These are phyloP conservation scores for Marasmarcha lunaedactyla DNA, from an alignment of 2,888 invertebrate genomes.

Conservation along the genomic window DNA sequence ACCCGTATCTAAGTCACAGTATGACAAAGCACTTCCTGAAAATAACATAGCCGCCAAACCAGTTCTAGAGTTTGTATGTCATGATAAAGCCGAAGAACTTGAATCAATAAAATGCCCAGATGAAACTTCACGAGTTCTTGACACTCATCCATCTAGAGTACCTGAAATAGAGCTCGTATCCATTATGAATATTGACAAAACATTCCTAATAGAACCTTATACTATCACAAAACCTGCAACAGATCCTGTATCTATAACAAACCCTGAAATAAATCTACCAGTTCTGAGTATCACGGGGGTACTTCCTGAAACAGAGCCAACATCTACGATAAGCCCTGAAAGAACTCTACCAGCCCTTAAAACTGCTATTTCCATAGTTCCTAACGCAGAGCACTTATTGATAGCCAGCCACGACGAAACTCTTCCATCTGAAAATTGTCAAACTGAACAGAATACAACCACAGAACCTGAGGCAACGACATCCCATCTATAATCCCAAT, in stretches of 20 bases:
- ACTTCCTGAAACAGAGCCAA: too few species aligned
- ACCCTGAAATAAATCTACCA: too few species aligned
- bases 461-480: constrained; percentile 3
- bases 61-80: constrained; percentile 1
- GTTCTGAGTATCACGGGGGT: too few species aligned
- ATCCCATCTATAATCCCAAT: background rate
- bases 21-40: constrained; percentile 1
- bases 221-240: too few species aligned
- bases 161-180: too few species aligned
- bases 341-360: background rate
- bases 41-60: constrained; percentile 3
- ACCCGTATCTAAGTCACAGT: background rate
- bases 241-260: too few species aligned
- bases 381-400: background rate
- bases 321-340: constrained; percentile 1
- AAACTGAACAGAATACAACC: background rate
- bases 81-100: background rate
- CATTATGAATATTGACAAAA: too few species aligned
- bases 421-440: too few species aligned
- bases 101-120: too few species aligned
- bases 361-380: background rate
- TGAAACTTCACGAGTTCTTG: too few species aligned
- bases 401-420: too few species aligned
- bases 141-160: background rate
- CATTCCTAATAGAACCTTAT: too few species aligned